Evolutionary conservation across 1,140 invertebrate species (phyloP), one percentile per base, ranked within the genome.

Genomic region (Caenorhabditis inopinata): DNA sequence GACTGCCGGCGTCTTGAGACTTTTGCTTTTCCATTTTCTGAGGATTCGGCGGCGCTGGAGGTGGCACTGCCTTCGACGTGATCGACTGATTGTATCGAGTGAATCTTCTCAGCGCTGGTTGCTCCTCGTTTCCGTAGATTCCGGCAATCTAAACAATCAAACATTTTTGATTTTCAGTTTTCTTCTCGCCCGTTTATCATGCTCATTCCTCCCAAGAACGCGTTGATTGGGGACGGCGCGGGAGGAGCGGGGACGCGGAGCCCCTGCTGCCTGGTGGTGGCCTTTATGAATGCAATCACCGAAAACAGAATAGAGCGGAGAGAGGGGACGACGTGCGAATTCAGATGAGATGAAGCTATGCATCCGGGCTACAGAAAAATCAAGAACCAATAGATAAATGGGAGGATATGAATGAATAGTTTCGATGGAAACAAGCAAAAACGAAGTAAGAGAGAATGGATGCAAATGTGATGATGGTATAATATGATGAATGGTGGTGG

Each of bases 41-140:
- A 14, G 46, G 75, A 45, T 51, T 51, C 32, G 76, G 76, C 3
- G 76, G 76, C 6, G 49, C 76, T 6, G 58, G 58, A 7, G 58
- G 58, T 42, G 58, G 58, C n/a, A 68, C 58, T 38, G 58, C 25
- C n/a, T 42, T 68, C 12, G 14, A 21, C 7, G 14, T 68, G 11
- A 68, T 68, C 29, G 58, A 68, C n/a, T 79, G 78, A 47, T 73
- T 58, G 16, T 79, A 79, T 29, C 78, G 62, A 9, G 78, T 79
- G 29, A 79, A 79, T 29, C 78, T 58, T 27, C 78, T 35, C n/a
- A 79, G 78, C 0, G 78, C 18, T 45, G 78, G 78, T 62, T 74
- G 62, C 35, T 79, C 78, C 18, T 79, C 78, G 51, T 35, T 68
- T 6, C 58, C 78, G 29, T 68, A 79, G 48, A 79, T 79, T 12